Conservation (phyloP, 2,888 invertebrate genomes). For the Thereva nobilitata region DNA sequence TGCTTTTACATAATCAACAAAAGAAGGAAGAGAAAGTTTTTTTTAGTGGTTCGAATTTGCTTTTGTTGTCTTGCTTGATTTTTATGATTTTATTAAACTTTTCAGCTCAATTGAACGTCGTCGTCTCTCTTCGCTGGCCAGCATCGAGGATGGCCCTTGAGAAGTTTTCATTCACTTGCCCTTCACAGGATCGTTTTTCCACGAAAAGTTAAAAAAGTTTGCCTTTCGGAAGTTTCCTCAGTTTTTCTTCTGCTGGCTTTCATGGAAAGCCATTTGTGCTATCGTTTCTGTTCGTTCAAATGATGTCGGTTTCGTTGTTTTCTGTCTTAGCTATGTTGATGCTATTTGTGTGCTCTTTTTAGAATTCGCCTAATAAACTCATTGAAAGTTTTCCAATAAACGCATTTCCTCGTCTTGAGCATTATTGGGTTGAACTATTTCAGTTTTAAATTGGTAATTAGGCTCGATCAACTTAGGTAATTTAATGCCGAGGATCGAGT, state of each 20-base stretch:
- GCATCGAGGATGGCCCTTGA: constrained; percentile 6
- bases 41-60: not conserved
- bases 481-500: no score
- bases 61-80: constrained; percentile 14
- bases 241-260: constrained; percentile 1
- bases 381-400: constrained; percentile 41
- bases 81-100: constrained; percentile 30
- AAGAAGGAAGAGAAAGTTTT: not conserved
- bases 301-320: constrained; percentile 17
- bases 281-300: not conserved
- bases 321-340: constrained; percentile 13
- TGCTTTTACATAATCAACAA: no score
- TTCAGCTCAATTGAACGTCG: constrained; percentile 29
- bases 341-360: not conserved
- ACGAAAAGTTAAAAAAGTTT: constrained; percentile 5
- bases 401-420: constrained; percentile 32
- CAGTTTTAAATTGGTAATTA: constrained; percentile 23
- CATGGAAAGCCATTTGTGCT: constrained; percentile 15
- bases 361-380: constrained; percentile 38
- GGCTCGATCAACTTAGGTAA: not conserved
- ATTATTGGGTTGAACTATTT: constrained; percentile 28
- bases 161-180: constrained; percentile 15
- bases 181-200: not conserved
- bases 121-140: constrained; percentile 4
- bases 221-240: constrained; percentile 3